Percentiles rank a stretch among this genome's conserved stretches.
These are phyloP conservation scores for Mesoligia furuncula DNA, from an alignment of 2,888 invertebrate genomes.

Conservation along the genomic window DNA sequence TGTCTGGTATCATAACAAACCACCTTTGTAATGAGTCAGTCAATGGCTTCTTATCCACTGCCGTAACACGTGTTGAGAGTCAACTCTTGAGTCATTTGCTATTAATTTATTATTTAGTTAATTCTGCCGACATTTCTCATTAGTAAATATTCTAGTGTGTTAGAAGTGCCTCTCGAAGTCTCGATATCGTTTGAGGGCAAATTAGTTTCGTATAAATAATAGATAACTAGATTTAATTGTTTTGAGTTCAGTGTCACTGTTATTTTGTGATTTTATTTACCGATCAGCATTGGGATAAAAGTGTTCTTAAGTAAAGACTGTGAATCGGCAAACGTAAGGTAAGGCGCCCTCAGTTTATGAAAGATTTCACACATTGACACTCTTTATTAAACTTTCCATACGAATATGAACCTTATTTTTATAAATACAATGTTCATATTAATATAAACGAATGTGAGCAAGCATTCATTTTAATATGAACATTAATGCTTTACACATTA, in stretches of 20 bases:
- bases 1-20: slow-evolving; percentile 23
- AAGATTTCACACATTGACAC: no score
- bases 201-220: neutral
- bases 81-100: slow-evolving; percentile 28
- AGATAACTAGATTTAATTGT: slow-evolving; percentile 10
- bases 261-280: slow-evolving; percentile 15
- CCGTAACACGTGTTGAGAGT: slow-evolving; percentile 22
- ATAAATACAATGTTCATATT: neutral
- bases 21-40: slow-evolving; percentile 39
- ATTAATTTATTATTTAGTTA: slow-evolving; percentile 7
- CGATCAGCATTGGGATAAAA: neutral
- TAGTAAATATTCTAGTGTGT: slow-evolving; percentile 20
- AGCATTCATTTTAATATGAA: neutral
- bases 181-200: neutral
- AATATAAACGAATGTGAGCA: neutral
- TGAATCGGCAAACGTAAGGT: neutral
- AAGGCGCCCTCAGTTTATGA: neutral
- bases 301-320: neutral
- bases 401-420: neutral
- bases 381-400: neutral
- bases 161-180: slow-evolving; percentile 19
- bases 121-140: slow-evolving; percentile 1
- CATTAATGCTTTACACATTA: neutral
- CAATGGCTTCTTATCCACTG: slow-evolving; percentile 3
- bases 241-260: slow-evolving; percentile 2